Conservation (phyloP, 2,888 invertebrate species). For the Chrysodeixis includens region DNA sequence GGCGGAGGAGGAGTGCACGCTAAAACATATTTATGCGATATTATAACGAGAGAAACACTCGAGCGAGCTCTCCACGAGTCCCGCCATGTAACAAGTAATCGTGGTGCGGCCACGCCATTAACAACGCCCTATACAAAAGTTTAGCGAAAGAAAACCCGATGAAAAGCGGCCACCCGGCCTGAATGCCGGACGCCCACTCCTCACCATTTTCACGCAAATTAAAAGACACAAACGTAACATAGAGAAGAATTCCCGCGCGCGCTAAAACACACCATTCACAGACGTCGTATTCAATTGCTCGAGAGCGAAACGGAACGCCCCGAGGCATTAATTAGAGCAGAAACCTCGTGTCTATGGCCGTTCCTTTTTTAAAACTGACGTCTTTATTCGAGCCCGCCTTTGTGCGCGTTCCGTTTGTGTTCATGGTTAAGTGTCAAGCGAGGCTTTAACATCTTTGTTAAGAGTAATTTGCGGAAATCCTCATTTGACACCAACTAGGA, state of each 20-base stretch:
- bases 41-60: conserved; percentile 83
- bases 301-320: conserved; percentile 86
- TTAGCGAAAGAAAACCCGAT: conserved; percentile 70
- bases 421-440: conserved; percentile 78
- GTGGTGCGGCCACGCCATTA: conserved; percentile 68
- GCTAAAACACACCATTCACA: conserved; percentile 86
- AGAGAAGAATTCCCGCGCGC: conserved; percentile 80
- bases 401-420: conserved; percentile 77
- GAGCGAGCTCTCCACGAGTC: conserved; percentile 62
- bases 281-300: conserved; percentile 82
- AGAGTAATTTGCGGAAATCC: conserved; percentile 59
- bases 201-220: conserved; percentile 88
- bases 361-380: conserved; percentile 85
- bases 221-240: conserved; percentile 85
- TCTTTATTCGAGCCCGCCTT: conserved; percentile 83
- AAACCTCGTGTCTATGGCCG: conserved; percentile 83
- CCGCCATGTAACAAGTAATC: conserved; percentile 80
- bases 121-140: conserved; percentile 68
- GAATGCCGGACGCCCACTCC: conserved; percentile 79
- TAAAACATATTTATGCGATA: conserved; percentile 86
- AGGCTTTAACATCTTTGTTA: conserved; percentile 73
- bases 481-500: conserved; percentile 38
- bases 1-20: conserved; percentile 69
- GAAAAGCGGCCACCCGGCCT: conserved; percentile 74
- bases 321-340: conserved; percentile 89